Base-by-base conservation (phyloP, 1,140 invertebrate species). In the Phocides pigmalion region DNA sequence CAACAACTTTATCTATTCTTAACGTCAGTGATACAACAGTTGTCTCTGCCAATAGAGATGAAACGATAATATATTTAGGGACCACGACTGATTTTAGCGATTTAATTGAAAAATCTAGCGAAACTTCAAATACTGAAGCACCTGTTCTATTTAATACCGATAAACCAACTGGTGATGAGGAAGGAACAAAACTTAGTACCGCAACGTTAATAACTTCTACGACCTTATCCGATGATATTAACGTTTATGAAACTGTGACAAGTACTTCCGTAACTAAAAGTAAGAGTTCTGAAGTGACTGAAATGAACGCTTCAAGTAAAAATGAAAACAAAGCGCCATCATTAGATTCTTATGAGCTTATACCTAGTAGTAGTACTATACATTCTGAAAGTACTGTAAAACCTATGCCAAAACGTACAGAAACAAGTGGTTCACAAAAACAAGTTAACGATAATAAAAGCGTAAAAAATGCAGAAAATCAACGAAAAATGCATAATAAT, bases 391-490 rank as follows among this genome's bases (percentile, higher is more conserved):
- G 81, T 66, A 86, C 88, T 46, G 53, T 68, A 19, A 87, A 82
- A 58, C 82, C 87, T n/a, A 64, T 70, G 49, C 73, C 76, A 37
- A 87, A 85, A 71, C 70, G 72, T 49, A 78, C 70, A 42, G 77
- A 84, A 70, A 76, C 72, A 14, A 80, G 81, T 71, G 74, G 73
- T 68, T 72, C 82, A 19, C 69, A 75, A 51, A 89, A 90, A 66
- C 75, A 72, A 54, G 77, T 81, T 8, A 81, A 74, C 66, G 90
- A 92, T 74, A 92, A 85, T 78, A 89, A 88, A 78, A 83, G 87
- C 56, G 89, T 84, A 37, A 89, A 92, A 64, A 91, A 86, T 22
- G 76, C 89, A 58, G 85, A 92, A 78, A 90, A 89, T 82, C 77
- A 89, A 70, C 75, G 84, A 69, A 76, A 88, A 66, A 63, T 89